Conservation (phyloP, 2,113 vertebrate species). For the Callospermophilus lateralis region DNA sequence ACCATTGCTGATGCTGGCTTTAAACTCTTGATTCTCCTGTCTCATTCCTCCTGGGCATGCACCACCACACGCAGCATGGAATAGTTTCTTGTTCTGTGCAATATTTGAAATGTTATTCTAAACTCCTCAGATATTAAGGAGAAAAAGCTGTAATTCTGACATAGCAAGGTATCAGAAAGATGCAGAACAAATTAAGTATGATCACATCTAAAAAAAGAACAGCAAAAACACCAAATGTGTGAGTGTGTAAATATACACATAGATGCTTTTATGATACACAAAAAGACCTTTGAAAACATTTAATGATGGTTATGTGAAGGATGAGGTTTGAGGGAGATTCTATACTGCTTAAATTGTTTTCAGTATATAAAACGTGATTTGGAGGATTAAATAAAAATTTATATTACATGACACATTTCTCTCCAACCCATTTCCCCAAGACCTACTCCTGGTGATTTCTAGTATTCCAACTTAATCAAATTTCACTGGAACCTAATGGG, state of each 20-base stretch:
- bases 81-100: constrained; percentile 20
- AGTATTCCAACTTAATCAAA: neutral
- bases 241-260: rapidly evolving
- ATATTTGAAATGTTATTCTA: constrained; percentile 31
- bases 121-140: constrained; percentile 31
- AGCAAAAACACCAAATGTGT: neutral
- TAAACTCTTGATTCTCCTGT: no score
- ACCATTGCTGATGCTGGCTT: no score
- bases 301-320: constrained; percentile 5
- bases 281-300: neutral
- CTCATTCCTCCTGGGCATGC: no score
- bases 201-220: neutral
- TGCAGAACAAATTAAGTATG: neutral
- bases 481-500: neutral
- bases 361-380: neutral
- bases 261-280: neutral
- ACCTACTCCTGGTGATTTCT: neutral
- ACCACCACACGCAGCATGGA: neutral
- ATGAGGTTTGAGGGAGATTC: neutral
- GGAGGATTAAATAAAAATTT: constrained; percentile 40
- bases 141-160: constrained; percentile 9
- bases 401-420: neutral
- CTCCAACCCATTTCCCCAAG: neutral
- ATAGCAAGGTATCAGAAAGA: neutral
- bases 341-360: neutral